Evolutionary conservation across 1,140 invertebrate genomes (phyloP), one percentile per base, ranked within the genome.

Genomic region (Hydropsyche tenuis): DNA sequence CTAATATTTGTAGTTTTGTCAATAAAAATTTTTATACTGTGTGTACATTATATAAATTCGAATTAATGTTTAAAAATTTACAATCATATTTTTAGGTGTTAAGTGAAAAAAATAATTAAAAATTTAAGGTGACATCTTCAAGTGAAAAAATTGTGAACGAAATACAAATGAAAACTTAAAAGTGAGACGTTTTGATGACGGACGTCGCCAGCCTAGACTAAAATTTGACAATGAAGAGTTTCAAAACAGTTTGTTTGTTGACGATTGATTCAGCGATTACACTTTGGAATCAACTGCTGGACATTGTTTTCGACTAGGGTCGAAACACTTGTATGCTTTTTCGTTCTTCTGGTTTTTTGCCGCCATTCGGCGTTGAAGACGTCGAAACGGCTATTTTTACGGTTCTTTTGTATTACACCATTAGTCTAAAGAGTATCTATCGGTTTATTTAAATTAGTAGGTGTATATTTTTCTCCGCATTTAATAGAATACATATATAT

Each of bases 1-100:
- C 27, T 76, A 69, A 51, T 72, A 76, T 51, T 73, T 62, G 72
- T 66, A 76, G 68, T 53, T 51, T 53, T 51, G 48, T 70, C 68
- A 43, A 46, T 70, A 60, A 69, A 69, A 45, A 56, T 42, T 70
- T 70, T 70, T 70, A 68, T 70, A 56, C 68, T 51, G 53, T 53
- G 56, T 14, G 43, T 20, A 51, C 25, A 51, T 48, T 51, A 27
- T 45, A 43, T 25, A 60, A 56, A 23, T 60, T 53, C 16, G 48
- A 16, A 60, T 60, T 60, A 14, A 60, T 23, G 56, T 22, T 60
- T 25, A 60, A 60, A 60, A 60, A 16, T 20, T 60, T 60, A 60
- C 56, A 60, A 60, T 60, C 56, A 60, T 60, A 60, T 23, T 60
- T 25, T 60, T 60, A 25, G 23, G n/a, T 27, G 12, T 25, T 60